These are phyloP conservation scores for Fregetta grallaria DNA, from an alignment of 2,113 vertebrate species.

Conservation along the genomic window DNA sequence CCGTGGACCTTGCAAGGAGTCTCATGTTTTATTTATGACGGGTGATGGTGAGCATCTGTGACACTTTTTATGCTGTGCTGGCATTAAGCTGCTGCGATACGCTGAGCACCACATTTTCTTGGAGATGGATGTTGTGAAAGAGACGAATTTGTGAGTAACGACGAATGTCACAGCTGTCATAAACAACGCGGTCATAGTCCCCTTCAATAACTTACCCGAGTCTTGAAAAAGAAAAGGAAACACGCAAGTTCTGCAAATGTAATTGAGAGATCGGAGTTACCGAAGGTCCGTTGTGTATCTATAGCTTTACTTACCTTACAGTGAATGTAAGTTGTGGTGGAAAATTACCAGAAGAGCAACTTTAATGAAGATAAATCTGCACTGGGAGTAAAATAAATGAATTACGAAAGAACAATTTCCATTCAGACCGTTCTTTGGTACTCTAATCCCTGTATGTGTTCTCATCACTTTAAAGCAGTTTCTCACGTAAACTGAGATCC, in stretches of 20 bases:
- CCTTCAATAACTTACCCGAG: neutral
- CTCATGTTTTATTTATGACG: slow-evolving; percentile 20
- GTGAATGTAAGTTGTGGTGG: neutral
- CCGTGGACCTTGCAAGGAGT: neutral
- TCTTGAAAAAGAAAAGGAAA: neutral
- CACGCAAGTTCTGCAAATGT: rapidly evolving
- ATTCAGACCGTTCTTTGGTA: neutral
- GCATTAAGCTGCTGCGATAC: neutral
- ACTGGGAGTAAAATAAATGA: neutral
- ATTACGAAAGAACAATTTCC: neutral
- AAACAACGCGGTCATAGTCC: neutral
- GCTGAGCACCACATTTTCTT: neutral
- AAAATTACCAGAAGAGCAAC: neutral
- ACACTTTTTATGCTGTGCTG: neutral
- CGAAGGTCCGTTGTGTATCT: neutral
- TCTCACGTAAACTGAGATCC: neutral
- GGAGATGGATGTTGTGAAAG: neutral
- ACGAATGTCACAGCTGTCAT: neutral
- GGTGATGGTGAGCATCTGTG: neutral
- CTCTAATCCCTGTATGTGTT: neutral
- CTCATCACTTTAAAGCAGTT: neutral
- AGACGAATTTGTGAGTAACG: neutral
- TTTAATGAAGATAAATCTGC: neutral
- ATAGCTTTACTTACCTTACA: neutral
- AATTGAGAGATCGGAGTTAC: neutral